These are phyloP conservation scores for Colinus virginianus DNA, from an alignment of 2,113 vertebrate genomes.

Conservation along the genomic window DNA sequence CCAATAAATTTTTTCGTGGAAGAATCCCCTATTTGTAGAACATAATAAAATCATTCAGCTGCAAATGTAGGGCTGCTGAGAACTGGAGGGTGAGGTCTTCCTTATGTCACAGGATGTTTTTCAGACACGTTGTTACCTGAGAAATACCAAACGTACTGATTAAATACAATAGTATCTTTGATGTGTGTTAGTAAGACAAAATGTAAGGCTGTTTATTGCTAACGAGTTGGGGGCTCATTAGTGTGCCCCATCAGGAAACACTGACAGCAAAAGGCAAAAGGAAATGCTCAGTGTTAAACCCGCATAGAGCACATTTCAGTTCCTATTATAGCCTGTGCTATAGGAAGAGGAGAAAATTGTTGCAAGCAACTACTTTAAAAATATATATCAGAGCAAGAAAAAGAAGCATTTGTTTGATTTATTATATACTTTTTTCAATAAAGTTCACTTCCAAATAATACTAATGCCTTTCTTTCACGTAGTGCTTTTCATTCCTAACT, in stretches of 20 bases:
- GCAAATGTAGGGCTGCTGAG: conserved; percentile 9
- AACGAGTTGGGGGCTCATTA: conserved; percentile 52
- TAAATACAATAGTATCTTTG: conserved; percentile 34
- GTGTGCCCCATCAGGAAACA: background rate
- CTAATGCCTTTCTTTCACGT: background rate
- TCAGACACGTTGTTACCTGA: conserved; percentile 59
- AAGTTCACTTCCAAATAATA: conserved; percentile 22
- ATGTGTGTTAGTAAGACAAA: conserved; percentile 52
- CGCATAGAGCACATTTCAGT: background rate
- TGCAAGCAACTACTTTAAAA: background rate
- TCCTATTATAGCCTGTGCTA: background rate
- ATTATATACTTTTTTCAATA: background rate
- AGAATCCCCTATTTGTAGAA: conserved; percentile 35
- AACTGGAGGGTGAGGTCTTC: background rate
- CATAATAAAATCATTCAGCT: conserved; percentile 36
- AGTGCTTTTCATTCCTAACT: background rate
- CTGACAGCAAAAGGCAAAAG: background rate
- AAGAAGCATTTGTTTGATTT: background rate
- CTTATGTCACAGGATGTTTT: conserved; percentile 45
- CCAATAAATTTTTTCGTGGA: conserved; percentile 63
- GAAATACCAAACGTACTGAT: conserved; percentile 63
- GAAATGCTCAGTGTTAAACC: background rate
- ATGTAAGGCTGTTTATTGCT: conserved; percentile 49
- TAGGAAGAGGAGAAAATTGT: background rate
- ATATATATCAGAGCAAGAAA: background rate